Evolutionary conservation across 2,888 invertebrate species (phyloP).

Genomic region (Platycnemis pennipes): DNA sequence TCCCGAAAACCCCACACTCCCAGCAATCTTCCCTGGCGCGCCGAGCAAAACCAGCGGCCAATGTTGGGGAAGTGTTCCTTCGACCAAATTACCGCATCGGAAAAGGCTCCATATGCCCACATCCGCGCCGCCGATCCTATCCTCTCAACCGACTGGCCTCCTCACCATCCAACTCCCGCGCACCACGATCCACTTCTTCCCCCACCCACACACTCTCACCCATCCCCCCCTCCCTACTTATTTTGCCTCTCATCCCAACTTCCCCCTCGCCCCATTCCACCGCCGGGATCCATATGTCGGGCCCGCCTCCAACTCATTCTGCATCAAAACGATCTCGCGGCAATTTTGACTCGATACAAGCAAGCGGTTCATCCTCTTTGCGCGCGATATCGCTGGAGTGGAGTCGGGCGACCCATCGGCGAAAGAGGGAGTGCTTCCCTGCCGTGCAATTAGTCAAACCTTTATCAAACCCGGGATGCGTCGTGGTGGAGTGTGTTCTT

Average conservation of each 20-base stretch:
- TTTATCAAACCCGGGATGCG: neutral
- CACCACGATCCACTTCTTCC: neutral
- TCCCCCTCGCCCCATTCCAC: neutral
- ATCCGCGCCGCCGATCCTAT: neutral
- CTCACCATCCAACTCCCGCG: neutral
- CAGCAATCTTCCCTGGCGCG: neutral
- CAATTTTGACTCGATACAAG: slow-evolving; percentile 28
- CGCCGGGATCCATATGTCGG: neutral
- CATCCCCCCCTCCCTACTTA: neutral
- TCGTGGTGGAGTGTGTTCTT: neutral
- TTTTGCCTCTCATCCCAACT: too few species aligned
- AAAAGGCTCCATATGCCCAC: slow-evolving; percentile 21
- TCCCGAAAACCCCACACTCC: neutral
- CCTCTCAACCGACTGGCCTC: neutral
- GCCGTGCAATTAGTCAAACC: slow-evolving; percentile 22
- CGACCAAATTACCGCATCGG: slow-evolving; percentile 62
- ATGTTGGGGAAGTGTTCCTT: slow-evolving; percentile 10
- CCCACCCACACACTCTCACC: neutral
- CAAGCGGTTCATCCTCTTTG: slow-evolving; percentile 40
- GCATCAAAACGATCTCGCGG: slow-evolving; percentile 45
- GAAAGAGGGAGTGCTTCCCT: neutral
- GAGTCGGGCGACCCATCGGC: neutral
- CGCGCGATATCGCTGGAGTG: neutral
- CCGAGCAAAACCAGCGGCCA: slow-evolving; percentile 25
- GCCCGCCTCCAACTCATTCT: neutral